A percentile compares a stretch with the other conserved stretches of the same genome.
These are phyloP conservation scores for Bryconaethiops microstoma DNA, from an alignment of 2,797 vertebrate species.

Conservation along the genomic window DNA sequence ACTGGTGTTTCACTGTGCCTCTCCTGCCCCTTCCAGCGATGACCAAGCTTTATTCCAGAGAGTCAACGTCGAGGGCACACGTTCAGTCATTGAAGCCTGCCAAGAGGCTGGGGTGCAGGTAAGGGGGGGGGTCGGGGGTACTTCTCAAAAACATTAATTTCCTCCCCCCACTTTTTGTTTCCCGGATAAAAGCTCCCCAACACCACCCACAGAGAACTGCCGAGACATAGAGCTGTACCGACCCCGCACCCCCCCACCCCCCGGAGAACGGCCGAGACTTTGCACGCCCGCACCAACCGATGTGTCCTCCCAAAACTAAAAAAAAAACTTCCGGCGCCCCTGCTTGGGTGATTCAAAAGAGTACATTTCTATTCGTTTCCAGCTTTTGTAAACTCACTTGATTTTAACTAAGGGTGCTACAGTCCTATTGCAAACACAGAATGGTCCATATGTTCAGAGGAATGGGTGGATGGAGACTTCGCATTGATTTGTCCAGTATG, in stretches of 20 bases:
- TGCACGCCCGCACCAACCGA: too few species aligned
- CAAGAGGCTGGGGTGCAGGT: constrained; percentile 91
- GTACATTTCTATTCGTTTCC: background rate
- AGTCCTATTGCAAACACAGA: background rate
- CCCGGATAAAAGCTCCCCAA: too few species aligned
- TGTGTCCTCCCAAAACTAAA: too few species aligned
- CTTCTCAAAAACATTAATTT: too few species aligned
- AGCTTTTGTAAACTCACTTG: background rate
- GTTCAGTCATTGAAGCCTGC: constrained; percentile 86
- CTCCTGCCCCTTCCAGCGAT: constrained; percentile 87
- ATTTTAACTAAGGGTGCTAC: background rate
- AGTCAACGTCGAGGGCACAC: constrained; percentile 89
- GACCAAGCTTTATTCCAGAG: constrained; percentile 87
- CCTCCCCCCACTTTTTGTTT: too few species aligned
- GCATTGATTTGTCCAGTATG: background rate
- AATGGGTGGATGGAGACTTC: background rate
- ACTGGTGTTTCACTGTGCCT: constrained; percentile 93
- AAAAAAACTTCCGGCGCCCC: too few species aligned
- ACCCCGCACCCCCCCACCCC: too few species aligned
- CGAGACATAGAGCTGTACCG: too few species aligned
- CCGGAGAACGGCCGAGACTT: too few species aligned
- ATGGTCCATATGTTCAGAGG: background rate
- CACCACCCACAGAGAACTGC: too few species aligned
- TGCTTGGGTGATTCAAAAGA: background rate
- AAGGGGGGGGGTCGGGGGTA: too few species aligned